These are phyloP conservation scores for Diaperis boleti DNA, from an alignment of 2,888 invertebrate species.

Conservation along the genomic window DNA sequence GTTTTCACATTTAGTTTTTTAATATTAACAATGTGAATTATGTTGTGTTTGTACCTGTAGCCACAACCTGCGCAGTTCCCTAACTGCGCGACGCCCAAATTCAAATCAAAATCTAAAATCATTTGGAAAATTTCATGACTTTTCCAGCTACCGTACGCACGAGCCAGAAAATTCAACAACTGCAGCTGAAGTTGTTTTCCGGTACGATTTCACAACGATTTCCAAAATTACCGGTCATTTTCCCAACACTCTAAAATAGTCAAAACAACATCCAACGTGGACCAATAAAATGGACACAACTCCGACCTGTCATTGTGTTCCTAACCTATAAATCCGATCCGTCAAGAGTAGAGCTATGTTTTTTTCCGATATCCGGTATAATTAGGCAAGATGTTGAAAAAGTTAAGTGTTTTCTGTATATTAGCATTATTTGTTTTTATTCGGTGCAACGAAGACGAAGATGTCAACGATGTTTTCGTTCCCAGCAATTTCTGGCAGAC, in stretches of 20 bases:
- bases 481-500: conserved; percentile 76
- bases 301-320: conserved; percentile 22
- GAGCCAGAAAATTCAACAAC: conserved; percentile 2
- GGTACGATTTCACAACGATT: neutral
- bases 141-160: neutral
- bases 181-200: neutral
- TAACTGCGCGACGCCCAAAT: conserved; percentile 34
- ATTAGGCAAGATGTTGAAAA: conserved; percentile 24
- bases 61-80: conserved; percentile 28
- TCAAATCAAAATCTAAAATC: conserved; percentile 42
- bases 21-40: neutral
- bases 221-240: conserved; percentile 9
- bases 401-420: conserved; percentile 21
- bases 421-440: conserved; percentile 15
- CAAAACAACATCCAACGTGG: conserved; percentile 46
- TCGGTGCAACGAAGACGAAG: conserved; percentile 43
- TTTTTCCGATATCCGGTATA: neutral
- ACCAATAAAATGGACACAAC: conserved; percentile 41
- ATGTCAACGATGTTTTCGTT: conserved; percentile 67
- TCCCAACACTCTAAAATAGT: conserved; percentile 37
- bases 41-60: neutral
- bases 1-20: too few species aligned
- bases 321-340: conserved; percentile 21
- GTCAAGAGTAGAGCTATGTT: conserved; percentile 22
- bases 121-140: conserved; percentile 19